Evolutionary conservation across 2,888 invertebrate species (phyloP), one percentile per base, ranked within the genome.

Genomic region (Mimumesa dahlbomi): DNA sequence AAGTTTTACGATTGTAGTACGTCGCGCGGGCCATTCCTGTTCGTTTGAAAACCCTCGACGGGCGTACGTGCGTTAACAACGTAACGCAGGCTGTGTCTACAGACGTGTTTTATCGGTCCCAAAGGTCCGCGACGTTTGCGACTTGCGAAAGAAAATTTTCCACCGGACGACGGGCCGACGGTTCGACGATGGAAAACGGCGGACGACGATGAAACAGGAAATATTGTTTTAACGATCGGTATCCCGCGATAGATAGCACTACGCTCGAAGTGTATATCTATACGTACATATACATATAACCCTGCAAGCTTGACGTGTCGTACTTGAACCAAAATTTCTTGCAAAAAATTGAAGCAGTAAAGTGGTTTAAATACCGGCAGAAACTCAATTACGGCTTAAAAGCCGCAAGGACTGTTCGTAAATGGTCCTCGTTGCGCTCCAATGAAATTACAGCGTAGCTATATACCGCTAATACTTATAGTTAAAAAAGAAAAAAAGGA

Each of bases 181-280:
- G n/a, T n/a, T 34, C 11, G 11, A 42, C 16, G 18, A 42, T n/a
- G n/a, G 56, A 34, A 48, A 49, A 18, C 29, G 16, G n/a, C n/a
- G n/a, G n/a, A n/a, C n/a, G n/a, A n/a, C n/a, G n/a, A n/a, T n/a
- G n/a, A n/a, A n/a, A n/a, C n/a, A n/a, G 38, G 22, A 53, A 48
- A 69, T 64, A 69, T 64, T 65, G 64, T 69, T 73, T 73, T 61
- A 53, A 65, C 62, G 49, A 71, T 67, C 56, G 66, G 67, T 48
- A 53, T 50, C 38, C 50, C 50, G n/a, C 56, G n/a, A n/a, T n/a
- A n/a, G n/a, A n/a, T n/a, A n/a, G n/a, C n/a, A n/a, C n/a, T n/a
- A n/a, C n/a, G n/a, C n/a, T n/a, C n/a, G 50, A 65, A 57, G 40
- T 38, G 45, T 21, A 19, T 53, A 61, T 31, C 29, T 61, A 61